Base-by-base conservation (phyloP, 2,888 invertebrate genomes). In the Leucophenga maculata region DNA sequence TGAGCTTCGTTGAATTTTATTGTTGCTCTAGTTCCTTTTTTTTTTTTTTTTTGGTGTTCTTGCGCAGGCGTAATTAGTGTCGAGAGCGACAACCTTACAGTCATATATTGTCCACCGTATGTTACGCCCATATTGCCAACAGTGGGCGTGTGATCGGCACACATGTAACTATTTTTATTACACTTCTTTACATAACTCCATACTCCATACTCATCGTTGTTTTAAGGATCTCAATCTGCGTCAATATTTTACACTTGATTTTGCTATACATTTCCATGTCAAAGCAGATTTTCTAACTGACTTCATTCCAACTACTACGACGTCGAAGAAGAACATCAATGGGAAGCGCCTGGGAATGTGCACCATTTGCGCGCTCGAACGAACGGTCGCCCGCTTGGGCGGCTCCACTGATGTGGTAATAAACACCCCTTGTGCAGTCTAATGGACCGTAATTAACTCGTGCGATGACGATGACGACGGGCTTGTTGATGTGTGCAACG, bases 401-500 rank as follows among this genome's bases (percentile, higher is more conserved):
- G 76, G 78, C 78, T 72, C 78, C 81, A 82, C 82, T 83, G 81
- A 82, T 82, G 81, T 82, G 78, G 83, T 82, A 82, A 83, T 82
- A 82, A 82, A 82, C 81, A 83, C 81, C 83, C 83, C 81, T 82
- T 82, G 83, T 82, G 81, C 84, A 83, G 78, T 82, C 81, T 82
- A 82, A 82, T 82, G 81, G 81, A 83, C 81, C 83, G 83, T 82
- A 82, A 82, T 82, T 82, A 82, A 82, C 83, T 83, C 72, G 82
- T 83, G 65, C 80, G 83, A 73, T 73, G 68, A 31, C 72, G 11
- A 9, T 62, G 64, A 39, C 14, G 11, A 46, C 6, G 8, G 8
- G 8, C 8, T 39, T 39, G 39, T 8, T 39, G 39, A 8, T 39
- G 39, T 39, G 13, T 18, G n/a, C 20, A 44, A 16, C 67, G 67